Evolutionary conservation across 2,888 invertebrate genomes (phyloP), one percentile per base, ranked within the genome.

Genomic region (Cerastis rubricosa): DNA sequence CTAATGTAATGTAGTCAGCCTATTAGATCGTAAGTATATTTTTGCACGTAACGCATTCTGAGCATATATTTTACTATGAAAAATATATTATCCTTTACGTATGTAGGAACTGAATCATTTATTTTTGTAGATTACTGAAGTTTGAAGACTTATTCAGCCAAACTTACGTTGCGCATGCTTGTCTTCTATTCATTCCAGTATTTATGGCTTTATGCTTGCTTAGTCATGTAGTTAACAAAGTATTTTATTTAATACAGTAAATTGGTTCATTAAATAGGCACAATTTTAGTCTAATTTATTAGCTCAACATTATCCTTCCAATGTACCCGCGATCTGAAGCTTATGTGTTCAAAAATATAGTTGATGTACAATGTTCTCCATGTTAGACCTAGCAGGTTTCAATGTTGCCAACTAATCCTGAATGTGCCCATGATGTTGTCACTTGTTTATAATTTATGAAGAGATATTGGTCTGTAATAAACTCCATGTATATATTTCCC

Each of bases 301-400:
- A 89, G 90, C 87, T 91, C 89, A 88, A 89, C 78, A 43, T 80
- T 87, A 81, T 88, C 88, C 90, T 90, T 90, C 90, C 90, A 86
- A 78, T 70, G 67, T 85, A 73, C 64, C 70, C 74, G 65, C 71
- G 66, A 64, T 59, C 43, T 70, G 25, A 59, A 76, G 85, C 88
- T 88, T 87, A 71, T 69, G 71, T 85, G 82, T 88, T 82, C 77
- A 80, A 77, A 43, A 69, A 54, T 71, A 67, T 57, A 64, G 70
- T 49, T 17, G 40, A 66, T 67, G 25, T 40, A 71, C 71, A 67
- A 61, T 66, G 29, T 78, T 75, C 76, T 66, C 57, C 63, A 19
- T 64, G 25, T 61, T 76, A 83, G 35, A 19, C 17, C 43, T 69
- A 71, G 54, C n/a, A 43, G n/a, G 47, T 67, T 63, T 43, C 47